Conservation (phyloP, 2,113 vertebrate species). For the Ophiodon elongatus region DNA sequence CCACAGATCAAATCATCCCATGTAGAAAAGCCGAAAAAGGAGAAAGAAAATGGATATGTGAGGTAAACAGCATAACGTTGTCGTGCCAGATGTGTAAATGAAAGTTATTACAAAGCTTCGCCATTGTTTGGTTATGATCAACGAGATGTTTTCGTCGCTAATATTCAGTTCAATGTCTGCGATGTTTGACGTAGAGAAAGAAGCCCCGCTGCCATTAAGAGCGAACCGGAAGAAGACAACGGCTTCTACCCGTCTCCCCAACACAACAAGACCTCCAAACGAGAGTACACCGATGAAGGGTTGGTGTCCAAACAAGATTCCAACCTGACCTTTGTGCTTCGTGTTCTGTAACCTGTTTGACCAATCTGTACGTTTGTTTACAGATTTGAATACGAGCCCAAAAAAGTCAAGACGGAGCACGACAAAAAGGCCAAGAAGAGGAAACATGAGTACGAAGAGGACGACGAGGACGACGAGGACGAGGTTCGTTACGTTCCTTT, state of each 20-base stretch:
- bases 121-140: not conserved
- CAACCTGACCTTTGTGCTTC: not conserved
- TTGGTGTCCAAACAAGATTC: constrained; percentile 75
- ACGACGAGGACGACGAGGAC: constrained; percentile 74
- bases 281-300: constrained; percentile 91
- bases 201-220: constrained; percentile 91
- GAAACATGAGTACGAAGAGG: constrained; percentile 89
- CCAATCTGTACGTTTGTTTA: constrained; percentile 45
- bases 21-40: constrained; percentile 91
- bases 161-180: constrained; percentile 33
- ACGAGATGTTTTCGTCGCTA: not conserved
- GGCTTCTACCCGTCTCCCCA: constrained; percentile 87
- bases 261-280: constrained; percentile 90
- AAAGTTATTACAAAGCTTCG: not conserved
- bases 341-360: not conserved
- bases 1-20: constrained; percentile 87
- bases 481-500: constrained; percentile 61
- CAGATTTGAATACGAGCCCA: constrained; percentile 92
- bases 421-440: constrained; percentile 94
- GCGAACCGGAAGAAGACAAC: constrained; percentile 90
- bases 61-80: constrained; percentile 82
- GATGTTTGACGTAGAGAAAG: constrained; percentile 53
- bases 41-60: constrained; percentile 95
- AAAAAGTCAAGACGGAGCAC: constrained; percentile 95
- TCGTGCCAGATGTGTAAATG: not conserved